Evolutionary conservation across 2,888 invertebrate species (phyloP), one percentile per base, ranked within the genome.

Genomic region (Hydropsyche betteni): DNA sequence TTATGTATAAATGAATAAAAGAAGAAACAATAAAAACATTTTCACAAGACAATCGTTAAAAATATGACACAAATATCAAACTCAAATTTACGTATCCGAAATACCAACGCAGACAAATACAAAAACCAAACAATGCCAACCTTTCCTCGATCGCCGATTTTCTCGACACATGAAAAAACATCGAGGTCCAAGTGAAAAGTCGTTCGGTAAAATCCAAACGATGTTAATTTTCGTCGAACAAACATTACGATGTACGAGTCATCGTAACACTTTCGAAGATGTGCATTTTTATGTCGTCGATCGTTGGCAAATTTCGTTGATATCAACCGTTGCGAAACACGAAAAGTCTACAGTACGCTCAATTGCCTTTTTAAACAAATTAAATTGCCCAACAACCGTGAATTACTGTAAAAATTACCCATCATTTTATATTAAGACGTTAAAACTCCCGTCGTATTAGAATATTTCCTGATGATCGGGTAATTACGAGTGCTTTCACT

Each of bases 401-500:
- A 64, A 64, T 64, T 36, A 64, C 34, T 12, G 12, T 58, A 58
- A 16, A 58, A 58, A 58, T 58, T 5, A 24, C 58, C 64, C 64
- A 64, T 64, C 36, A 64, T 64, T 64, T 64, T 36, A 64, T 36
- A 64, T 64, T 64, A 64, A 64, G 34, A 64, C 34, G n/a, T 58
- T 16, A 58, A 58, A 16, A 16, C 14, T 36, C 55, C 14, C n/a
- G 12, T 36, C n/a, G 10, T 34, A 36, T 24, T 64, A n/a, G 34
- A 64, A 64, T 10, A n/a, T 36, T 64, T 64, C 34, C 34, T 64
- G 12, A 36, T 36, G 16, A 16, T 8, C 16, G 16, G 16, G 58
- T 24, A 34, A 64, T 64, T 34, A 36, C 10, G 8, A 34, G 5
- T 36, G 55, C 16, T 55, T 55, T 55, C 55, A 55, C 55, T 55